Evolutionary conservation across 2,113 vertebrate genomes (phyloP).

Genomic region (Scartelaos histophorus): DNA sequence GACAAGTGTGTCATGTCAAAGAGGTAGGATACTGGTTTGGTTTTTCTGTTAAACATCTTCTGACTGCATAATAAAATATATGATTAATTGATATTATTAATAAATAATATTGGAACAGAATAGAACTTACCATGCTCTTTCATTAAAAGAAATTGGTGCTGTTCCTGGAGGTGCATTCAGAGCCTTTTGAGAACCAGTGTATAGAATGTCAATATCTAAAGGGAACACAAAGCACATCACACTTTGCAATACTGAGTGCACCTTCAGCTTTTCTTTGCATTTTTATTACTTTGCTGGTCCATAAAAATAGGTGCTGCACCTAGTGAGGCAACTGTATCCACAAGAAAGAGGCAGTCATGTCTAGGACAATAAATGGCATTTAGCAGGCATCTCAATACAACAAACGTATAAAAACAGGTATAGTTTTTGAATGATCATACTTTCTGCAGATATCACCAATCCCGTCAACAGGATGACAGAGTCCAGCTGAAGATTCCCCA

Average conservation of each 20-base stretch:
- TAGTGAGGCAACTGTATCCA: constrained; percentile 91
- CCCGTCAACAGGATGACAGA: constrained; percentile 88
- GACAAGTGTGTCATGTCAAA: constrained; percentile 85
- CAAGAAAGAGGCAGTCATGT: constrained; percentile 88
- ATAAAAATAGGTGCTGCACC: constrained; percentile 90
- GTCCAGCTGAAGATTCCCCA: constrained; percentile 89
- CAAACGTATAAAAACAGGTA: neutral
- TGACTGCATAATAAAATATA: constrained; percentile 68
- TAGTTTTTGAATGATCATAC: constrained; percentile 68
- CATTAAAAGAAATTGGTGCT: constrained; percentile 91
- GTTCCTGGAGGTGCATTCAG: constrained; percentile 88
- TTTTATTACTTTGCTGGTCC: constrained; percentile 90
- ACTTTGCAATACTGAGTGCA: neutral
- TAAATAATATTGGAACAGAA: neutral
- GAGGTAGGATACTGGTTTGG: constrained; percentile 84
- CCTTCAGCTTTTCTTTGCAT: neutral
- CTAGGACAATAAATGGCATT: constrained; percentile 62
- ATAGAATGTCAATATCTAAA: constrained; percentile 89
- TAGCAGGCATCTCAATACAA: neutral
- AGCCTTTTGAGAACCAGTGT: constrained; percentile 91
- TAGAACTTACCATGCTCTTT: constrained; percentile 84
- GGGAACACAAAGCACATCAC: neutral
- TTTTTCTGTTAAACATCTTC: constrained; percentile 89
- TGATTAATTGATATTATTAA: neutral
- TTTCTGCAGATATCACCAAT: constrained; percentile 88